Conservation (phyloP, 30 jellyfish, hydroid and myxozoan genomes). For the Nemopilema nomurai region DNA sequence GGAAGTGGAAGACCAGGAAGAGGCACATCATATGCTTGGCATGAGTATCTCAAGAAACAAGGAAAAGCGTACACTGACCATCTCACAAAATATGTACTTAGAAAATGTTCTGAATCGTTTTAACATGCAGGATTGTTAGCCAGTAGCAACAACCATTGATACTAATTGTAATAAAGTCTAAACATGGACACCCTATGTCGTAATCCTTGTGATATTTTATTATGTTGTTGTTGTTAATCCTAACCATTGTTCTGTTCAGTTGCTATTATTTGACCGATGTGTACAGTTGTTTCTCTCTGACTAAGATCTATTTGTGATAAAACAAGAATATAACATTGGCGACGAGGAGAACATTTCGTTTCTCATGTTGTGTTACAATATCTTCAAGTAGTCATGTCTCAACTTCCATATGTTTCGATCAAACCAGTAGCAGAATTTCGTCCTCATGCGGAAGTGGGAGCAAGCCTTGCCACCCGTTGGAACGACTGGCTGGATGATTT, state of each 20-base stretch:
- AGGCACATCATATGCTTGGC: constrained; percentile 39
- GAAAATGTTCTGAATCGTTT: constrained; percentile 41
- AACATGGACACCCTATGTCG: neutral
- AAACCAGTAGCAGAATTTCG: constrained; percentile 31
- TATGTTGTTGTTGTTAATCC: neutral
- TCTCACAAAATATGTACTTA: constrained; percentile 5
- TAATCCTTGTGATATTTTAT: too few species aligned
- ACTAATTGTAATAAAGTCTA: neutral
- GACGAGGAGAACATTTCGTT: too few species aligned
- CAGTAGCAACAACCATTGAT: constrained; percentile 28
- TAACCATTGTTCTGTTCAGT: constrained; percentile 1
- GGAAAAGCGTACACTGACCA: constrained; percentile 22
- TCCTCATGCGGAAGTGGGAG: constrained; percentile 35
- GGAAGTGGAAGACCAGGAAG: constrained; percentile 49
- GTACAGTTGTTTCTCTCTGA: too few species aligned
- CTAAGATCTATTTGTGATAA: too few species aligned
- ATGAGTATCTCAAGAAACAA: constrained; percentile 54
- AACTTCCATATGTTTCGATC: constrained; percentile 2
- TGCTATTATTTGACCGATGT: neutral
- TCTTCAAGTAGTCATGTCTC: constrained; percentile 20
- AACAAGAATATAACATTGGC: too few species aligned
- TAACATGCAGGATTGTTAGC: constrained; percentile 39
- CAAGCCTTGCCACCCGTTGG: constrained; percentile 47
- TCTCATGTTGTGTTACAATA: too few species aligned
- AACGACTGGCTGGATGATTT: constrained; percentile 38